phyloP scores from a whole-genome alignment of 2,113 vertebrate genomes.

The Trichomycterus rosablanca region DNA sequence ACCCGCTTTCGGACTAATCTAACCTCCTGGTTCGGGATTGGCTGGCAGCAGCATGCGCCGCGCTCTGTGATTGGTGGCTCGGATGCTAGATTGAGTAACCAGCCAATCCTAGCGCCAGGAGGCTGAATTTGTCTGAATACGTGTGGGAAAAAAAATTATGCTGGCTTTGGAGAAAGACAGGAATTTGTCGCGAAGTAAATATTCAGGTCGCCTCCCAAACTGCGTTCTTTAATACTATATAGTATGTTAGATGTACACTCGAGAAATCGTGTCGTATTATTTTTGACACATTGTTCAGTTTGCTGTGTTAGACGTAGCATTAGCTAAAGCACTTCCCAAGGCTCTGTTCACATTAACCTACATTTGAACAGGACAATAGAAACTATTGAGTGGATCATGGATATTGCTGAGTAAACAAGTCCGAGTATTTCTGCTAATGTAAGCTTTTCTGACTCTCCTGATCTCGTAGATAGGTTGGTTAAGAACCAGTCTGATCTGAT shows the following conservation, averaged over 20 bases:
- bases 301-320: background rate
- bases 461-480: too few relatives aligned
- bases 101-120: background rate
- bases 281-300: background rate
- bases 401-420: too few relatives aligned
- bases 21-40: background rate
- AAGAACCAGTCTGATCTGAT: too few relatives aligned
- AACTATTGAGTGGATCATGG: too few relatives aligned
- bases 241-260: background rate
- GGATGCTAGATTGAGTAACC: too few relatives aligned
- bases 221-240: background rate
- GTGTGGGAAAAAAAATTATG: conserved; percentile 22
- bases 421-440: too few relatives aligned
- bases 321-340: background rate
- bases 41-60: background rate
- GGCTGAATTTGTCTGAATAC: background rate
- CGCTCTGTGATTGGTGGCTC: background rate
- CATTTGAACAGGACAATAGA: background rate
- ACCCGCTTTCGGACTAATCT: conserved; percentile 11
- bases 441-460: too few relatives aligned
- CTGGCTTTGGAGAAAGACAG: conserved; percentile 7
- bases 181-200: conserved; percentile 14
- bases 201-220: background rate
- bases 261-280: background rate
- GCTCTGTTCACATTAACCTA: background rate